Base-by-base conservation (phyloP, 2,797 vertebrate genomes). In the Anguilla pacifica region DNA sequence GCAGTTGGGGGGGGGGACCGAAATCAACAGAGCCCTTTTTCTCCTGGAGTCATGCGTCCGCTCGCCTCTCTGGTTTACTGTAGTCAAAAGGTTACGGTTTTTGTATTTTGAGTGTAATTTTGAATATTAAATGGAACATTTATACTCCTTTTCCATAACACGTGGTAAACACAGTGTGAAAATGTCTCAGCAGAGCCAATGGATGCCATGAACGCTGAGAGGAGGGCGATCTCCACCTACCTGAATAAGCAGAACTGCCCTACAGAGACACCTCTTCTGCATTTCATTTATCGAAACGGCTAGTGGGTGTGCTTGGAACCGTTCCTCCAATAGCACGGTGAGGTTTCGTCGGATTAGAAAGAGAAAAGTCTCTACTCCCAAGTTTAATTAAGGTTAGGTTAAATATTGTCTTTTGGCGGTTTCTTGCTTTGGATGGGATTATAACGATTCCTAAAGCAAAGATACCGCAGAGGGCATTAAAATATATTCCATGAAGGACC, bases 1-100 rank as follows among this genome's bases (percentile, higher is more conserved):
- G 85, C 85, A 86, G 87, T 86, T 0, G 2, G 39, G 87, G 85
- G 85, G 72, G 46, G 57, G 67, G 85, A 84, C 74, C 25, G 46
- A 35, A 49, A 86, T 88, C 61, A 64, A 81, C 87, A 31, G 64
- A 83, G 84, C 83, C 89, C 61, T n/a, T 31, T 86, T 74, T 84
- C 67, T 87, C 89, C 70, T 57, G 83, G 22, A 53, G 2, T 9
- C 85, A 64, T 74, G 10, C 22, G 19, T 55, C 72, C n/a, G 15
- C 35, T 39, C 1, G 39, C 86, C 35, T 61, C 83, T 81, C 79
- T 51, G 83, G 70, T 82, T 83, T 39, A 55, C 49, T 84, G 11
- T 85, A 19, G 53, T 49, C 43, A 25, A 51, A 72, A 51, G 72
- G 59, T 25, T 51, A 35, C 31, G 59, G 19, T 53, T 39, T n/a